Evolutionary conservation across 2,797 vertebrate species (phyloP).

Genomic region (Clarias pachynema): DNA sequence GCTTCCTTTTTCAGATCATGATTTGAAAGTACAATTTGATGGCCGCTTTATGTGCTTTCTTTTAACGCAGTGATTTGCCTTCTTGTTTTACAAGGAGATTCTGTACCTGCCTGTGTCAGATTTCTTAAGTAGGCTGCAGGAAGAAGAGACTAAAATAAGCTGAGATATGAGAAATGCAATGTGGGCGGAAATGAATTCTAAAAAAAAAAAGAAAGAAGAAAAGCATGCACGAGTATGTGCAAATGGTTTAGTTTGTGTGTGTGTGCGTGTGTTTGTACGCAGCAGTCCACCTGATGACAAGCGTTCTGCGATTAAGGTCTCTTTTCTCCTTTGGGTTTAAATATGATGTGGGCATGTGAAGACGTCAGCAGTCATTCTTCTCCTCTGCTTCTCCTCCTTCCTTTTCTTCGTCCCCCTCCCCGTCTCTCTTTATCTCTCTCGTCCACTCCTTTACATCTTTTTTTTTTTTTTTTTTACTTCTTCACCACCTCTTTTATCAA

Average conservation of each 20-base stretch:
- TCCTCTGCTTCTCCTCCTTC: background rate
- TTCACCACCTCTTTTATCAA: constrained; percentile 21
- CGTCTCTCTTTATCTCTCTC: constrained; percentile 32
- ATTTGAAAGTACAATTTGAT: background rate
- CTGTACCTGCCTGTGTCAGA: constrained; percentile 49
- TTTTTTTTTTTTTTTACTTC: background rate
- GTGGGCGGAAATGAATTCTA: constrained; percentile 68
- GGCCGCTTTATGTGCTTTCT: background rate
- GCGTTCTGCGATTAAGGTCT: constrained; percentile 41
- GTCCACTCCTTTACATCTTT: constrained; percentile 22
- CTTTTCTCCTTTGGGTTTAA: constrained; percentile 40
- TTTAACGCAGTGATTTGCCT: constrained; percentile 20
- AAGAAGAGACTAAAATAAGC: constrained; percentile 66
- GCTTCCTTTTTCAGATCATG: background rate
- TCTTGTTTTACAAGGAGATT: constrained; percentile 24
- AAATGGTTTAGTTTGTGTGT: constrained; percentile 9
- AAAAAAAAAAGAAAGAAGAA: constrained; percentile 36
- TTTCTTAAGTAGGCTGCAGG: constrained; percentile 54
- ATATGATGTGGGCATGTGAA: constrained; percentile 46
- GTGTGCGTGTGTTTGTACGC: background rate
- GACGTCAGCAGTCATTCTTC: constrained; percentile 36
- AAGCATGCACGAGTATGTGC: background rate
- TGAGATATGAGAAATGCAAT: constrained; percentile 79
- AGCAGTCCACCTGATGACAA: constrained; percentile 37
- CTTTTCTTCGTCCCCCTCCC: background rate